Evolutionary conservation across 2,888 invertebrate genomes (phyloP), one percentile per base, ranked within the genome.

Genomic region (Drosophila imparisetae): DNA sequence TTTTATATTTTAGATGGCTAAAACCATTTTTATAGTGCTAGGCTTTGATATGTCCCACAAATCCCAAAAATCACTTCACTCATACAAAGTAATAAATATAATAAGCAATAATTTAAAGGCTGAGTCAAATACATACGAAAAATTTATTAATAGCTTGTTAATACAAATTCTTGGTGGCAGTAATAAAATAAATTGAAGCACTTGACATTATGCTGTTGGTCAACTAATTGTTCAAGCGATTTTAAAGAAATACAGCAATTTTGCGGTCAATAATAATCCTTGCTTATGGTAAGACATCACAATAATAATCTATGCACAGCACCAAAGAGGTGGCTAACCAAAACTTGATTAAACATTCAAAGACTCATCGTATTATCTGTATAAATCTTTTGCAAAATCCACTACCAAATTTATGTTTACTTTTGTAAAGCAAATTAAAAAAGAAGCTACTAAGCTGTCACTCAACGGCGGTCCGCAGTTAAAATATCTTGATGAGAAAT

Each of bases 401-500:
- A 66, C 64, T 61, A 60, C 77, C 72, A 77, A 86, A 71, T 86
- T 84, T 76, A 70, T 81, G 79, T 86, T 89, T 89, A 81, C 87
- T 87, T 70, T 80, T 62, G 48, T 24, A 40, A 38, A 58, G 32
- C 8, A 36, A 60, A 30, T 30, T 30, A 63, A 54, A 45, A 36
- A 53, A 49, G 57, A 50, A 49, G 57, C 53, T 74, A 75, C 75
- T 30, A 78, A 86, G 89, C 70, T 80, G 84, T 86, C 89, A 86
- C 86, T 86, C 87, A 83, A 66, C 77, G 79, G 79, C 79, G 76
- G 72, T 72, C 82, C 88, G 81, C 80, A 86, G 80, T 84, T 86
- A 81, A 85, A 89, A 86, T 64, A 86, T 81, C 84, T 86, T 89
- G 86, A 89, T 89, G 83, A 86, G 89, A 89, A 86, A 85, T 76